Conservation (phyloP, 2,888 invertebrate species). For the Parelbella ahira region DNA sequence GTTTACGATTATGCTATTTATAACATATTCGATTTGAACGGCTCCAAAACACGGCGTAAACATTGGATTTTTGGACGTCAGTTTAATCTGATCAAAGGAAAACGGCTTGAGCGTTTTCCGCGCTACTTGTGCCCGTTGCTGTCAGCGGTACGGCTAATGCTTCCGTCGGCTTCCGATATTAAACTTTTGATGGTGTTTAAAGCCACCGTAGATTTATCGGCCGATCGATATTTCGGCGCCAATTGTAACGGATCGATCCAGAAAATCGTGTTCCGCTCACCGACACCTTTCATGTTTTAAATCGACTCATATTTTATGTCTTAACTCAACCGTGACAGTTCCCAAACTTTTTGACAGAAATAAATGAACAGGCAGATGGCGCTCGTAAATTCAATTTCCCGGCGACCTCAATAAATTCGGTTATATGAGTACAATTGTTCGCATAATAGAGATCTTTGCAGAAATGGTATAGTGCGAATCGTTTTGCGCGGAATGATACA, state of each 20-base stretch:
- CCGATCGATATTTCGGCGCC: constrained; percentile 36
- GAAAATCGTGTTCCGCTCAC: constrained; percentile 1
- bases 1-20: constrained; percentile 7
- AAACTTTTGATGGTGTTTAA: constrained; percentile 73
- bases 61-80: constrained; percentile 55
- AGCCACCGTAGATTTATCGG: constrained; percentile 49
- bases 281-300: constrained; percentile 6
- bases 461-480: constrained; percentile 44
- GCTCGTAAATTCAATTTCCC: constrained; percentile 48
- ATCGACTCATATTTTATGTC: too few relatives aligned
- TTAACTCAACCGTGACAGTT: constrained; percentile 24
- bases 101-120: constrained; percentile 63
- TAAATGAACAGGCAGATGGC: constrained; percentile 11
- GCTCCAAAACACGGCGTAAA: constrained; percentile 41
- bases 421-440: constrained; percentile 15
- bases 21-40: constrained; percentile 39
- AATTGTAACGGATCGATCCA: constrained; percentile 35
- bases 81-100: constrained; percentile 74
- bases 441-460: constrained; percentile 7
- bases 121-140: constrained; percentile 66
- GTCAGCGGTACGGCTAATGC: constrained; percentile 74
- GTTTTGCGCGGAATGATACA: constrained; percentile 57
- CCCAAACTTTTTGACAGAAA: constrained; percentile 21
- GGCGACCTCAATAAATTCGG: constrained; percentile 32
- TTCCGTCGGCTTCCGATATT: constrained; percentile 71